Evolutionary conservation across 92 coral and sea anemone genomes (phyloP).

Genomic region (Siderastrea radians): DNA sequence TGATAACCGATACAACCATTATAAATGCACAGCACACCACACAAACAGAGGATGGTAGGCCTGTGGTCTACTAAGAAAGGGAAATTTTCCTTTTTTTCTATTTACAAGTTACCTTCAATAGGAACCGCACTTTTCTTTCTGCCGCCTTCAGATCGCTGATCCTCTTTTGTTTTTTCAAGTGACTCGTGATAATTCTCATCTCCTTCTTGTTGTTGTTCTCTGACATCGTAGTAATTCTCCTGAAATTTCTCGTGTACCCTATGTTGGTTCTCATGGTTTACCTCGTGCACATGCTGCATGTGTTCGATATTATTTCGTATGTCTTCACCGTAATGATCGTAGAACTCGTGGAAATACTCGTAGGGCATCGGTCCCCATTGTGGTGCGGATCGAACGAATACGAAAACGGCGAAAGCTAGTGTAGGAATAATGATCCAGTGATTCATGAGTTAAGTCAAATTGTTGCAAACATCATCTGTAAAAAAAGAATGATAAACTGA

Average conservation of each 20-base stretch:
- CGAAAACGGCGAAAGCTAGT: constrained; percentile 10
- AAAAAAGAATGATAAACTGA: neutral
- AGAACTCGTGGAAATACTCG: constrained; percentile 44
- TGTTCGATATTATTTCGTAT: constrained; percentile 24
- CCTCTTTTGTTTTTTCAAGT: constrained; percentile 28
- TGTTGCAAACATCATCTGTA: neutral
- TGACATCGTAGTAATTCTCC: constrained; percentile 27
- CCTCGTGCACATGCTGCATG: constrained; percentile 28
- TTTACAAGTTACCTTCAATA: neutral
- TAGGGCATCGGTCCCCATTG: constrained; percentile 34
- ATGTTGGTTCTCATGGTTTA: constrained; percentile 46
- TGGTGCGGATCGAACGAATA: constrained; percentile 27
- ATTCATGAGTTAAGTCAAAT: neutral
- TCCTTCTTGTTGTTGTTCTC: constrained; percentile 34
- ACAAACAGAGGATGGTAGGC: no score
- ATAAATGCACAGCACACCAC: no score
- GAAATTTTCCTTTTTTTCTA: neutral
- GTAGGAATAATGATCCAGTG: constrained; percentile 1
- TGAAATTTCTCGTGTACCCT: constrained; percentile 34
- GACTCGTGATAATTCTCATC: constrained; percentile 32
- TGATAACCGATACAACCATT: no score
- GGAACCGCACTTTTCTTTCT: neutral
- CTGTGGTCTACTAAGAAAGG: no score
- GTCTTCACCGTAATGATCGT: constrained; percentile 33
- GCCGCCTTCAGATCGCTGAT: neutral